phyloP scores from a whole-genome alignment of 2,888 invertebrate genomes.

The Euphydryas editha region DNA sequence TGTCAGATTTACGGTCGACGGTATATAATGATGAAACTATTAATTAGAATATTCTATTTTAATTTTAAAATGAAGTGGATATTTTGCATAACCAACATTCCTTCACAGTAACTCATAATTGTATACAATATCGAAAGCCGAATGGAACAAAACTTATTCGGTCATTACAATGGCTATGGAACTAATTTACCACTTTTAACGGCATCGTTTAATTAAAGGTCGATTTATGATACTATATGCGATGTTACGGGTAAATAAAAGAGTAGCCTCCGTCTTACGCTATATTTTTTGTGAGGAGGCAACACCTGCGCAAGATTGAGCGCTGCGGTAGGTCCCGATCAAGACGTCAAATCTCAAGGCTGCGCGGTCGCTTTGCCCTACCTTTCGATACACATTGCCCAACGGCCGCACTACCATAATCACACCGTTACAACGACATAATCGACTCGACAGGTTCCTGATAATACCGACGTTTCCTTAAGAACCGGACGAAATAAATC shows the following conservation, averaged over 20 bases:
- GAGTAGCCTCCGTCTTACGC: conserved; percentile 76
- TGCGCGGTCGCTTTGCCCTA: conserved; percentile 65
- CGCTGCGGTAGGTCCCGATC: conserved; percentile 83
- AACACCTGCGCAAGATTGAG: conserved; percentile 77
- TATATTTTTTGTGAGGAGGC: conserved; percentile 70
- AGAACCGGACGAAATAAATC: conserved; percentile 29
- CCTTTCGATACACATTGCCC: conserved; percentile 72
- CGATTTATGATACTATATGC: conserved; percentile 57
- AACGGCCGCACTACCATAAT: conserved; percentile 60
- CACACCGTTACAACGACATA: conserved; percentile 53
- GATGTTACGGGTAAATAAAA: conserved; percentile 65
- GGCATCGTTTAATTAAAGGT: conserved; percentile 56
- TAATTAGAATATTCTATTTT: conserved; percentile 19
- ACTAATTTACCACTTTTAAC: conserved; percentile 37
- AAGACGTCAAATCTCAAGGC: conserved; percentile 83
- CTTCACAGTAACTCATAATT: neutral
- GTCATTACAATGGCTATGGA: conserved; percentile 29
- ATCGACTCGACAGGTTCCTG: conserved; percentile 41
- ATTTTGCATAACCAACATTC: conserved; percentile 7
- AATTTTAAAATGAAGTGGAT: neutral
- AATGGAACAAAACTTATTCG: conserved; percentile 25
- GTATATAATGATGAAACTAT: conserved; percentile 14
- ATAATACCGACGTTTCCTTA: conserved; percentile 35
- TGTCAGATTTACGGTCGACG: conserved; percentile 31
- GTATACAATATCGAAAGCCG: neutral